Evolutionary conservation across 2,113 vertebrate species (phyloP), one percentile per base, ranked within the genome.

Genomic region (Anguilla japonica): DNA sequence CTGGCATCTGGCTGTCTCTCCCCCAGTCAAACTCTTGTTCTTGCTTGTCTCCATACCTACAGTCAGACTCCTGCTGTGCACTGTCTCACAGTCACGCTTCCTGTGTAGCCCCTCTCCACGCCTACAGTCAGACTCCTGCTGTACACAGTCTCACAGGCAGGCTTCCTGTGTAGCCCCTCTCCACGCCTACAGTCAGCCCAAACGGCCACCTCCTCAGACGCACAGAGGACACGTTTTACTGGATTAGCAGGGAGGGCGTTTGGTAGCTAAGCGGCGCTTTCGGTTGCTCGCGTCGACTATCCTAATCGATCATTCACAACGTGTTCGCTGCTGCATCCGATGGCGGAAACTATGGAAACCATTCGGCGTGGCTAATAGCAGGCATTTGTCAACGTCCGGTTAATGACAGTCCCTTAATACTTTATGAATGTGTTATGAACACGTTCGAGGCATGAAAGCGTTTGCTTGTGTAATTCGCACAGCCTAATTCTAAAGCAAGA

Each of bases 321-420:
- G 89, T 82, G 75, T 20, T 43, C 79, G 16, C 50, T 53, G 78
- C 50, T 79, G 75, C 79, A 18, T 34, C 57, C 43, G 26, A 29
- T 22, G 85, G 90, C 79, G 81, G 87, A 79, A 90, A 88, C 91
- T 89, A 89, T 88, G 81, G 88, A 91, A 34, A 87, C 79, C 67
- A 88, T 94, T 93, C 90, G 88, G 80, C 5, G 18, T 41, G 14
- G 83, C 88, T 92, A 93, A 93, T 93, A 56, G 91, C 90, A 92
- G 89, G 83, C 85, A 86, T 93, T 89, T 86, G 91, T 93, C 91
- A 92, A 39, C 90, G 91, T 93, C 91, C 92, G 84, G 71, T 88
- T 92, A 92, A 92, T 93, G 91, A 89, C 87, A 85, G 56, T 85
- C 84, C 81, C 79, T 82, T 91, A 91, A 84, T 89, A 84, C 82